Evolutionary conservation across 2,888 invertebrate genomes (phyloP).

Genomic region (Noctua fimbriata): DNA sequence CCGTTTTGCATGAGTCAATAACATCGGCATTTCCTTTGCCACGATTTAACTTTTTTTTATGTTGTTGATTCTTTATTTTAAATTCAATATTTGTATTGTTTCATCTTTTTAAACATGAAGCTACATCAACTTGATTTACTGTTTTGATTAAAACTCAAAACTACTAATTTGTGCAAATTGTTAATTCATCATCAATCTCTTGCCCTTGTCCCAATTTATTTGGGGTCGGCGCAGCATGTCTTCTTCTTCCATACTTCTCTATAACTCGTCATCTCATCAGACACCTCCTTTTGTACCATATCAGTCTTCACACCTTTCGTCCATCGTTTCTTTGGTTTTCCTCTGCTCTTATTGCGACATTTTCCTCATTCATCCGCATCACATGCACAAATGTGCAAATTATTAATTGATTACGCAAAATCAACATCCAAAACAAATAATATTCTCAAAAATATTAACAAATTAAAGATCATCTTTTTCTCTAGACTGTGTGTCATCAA

Average conservation of each 20-base stretch:
- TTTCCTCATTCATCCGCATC: too few species aligned
- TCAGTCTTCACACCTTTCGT: too few species aligned
- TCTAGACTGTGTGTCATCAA: constrained; percentile 16
- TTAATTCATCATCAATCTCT: too few species aligned
- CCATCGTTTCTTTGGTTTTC: too few species aligned
- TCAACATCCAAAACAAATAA: not conserved
- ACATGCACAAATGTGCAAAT: too few species aligned
- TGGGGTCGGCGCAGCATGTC: too few species aligned
- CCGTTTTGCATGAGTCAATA: constrained; percentile 78
- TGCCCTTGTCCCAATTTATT: too few species aligned
- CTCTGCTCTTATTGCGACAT: too few species aligned
- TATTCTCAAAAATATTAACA: constrained; percentile 18
- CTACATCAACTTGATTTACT: not conserved
- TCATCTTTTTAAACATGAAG: not conserved
- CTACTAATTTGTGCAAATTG: not conserved
- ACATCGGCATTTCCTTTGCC: constrained; percentile 59
- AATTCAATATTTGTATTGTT: constrained; percentile 2
- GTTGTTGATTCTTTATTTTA: constrained; percentile 14
- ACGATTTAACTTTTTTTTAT: constrained; percentile 30
- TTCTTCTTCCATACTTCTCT: too few species aligned
- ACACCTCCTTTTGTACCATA: too few species aligned
- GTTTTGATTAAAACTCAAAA: not conserved
- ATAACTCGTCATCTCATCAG: too few species aligned
- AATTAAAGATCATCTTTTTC: not conserved
- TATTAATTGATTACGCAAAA: not conserved